Percentiles rank a stretch among this genome's conserved stretches.
phyloP scores from a whole-genome alignment of 2,113 vertebrate genomes.

The Phasianus colchicus region DNA sequence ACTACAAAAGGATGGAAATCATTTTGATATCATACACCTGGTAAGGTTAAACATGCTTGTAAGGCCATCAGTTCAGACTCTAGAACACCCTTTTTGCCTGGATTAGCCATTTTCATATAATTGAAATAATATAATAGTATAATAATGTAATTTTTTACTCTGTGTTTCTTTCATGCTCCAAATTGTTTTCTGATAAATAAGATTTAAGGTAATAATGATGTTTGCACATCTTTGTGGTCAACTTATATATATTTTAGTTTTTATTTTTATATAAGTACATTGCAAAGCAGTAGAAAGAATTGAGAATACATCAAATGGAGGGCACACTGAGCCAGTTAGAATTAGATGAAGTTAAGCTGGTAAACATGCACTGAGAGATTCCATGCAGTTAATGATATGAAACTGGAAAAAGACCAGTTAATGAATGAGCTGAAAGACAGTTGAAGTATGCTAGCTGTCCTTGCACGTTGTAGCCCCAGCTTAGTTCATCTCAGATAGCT shows the following conservation, averaged over 20 bases:
- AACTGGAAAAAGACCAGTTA: slow-evolving; percentile 80
- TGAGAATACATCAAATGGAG: slow-evolving; percentile 72
- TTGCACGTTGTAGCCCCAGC: slow-evolving; percentile 75
- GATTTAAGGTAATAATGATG: background rate
- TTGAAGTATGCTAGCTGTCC: slow-evolving; percentile 62
- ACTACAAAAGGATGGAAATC: background rate
- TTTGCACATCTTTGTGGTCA: background rate
- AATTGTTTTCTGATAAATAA: background rate
- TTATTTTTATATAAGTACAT: slow-evolving; percentile 31
- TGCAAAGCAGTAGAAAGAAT: slow-evolving; percentile 74
- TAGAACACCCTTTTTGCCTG: background rate
- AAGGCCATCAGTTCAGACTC: background rate
- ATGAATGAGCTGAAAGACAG: slow-evolving; percentile 73
- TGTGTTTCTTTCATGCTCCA: background rate
- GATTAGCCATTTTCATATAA: background rate
- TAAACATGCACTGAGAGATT: slow-evolving; percentile 75
- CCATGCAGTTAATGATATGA: slow-evolving; percentile 69
- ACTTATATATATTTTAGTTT: background rate
- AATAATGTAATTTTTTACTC: background rate
- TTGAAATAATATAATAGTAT: background rate
- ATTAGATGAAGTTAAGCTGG: slow-evolving; percentile 74
- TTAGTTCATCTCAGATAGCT: background rate
- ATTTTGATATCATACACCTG: background rate
- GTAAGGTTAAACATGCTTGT: background rate
- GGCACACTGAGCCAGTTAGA: slow-evolving; percentile 75